A percentile compares a stretch with the other conserved stretches of the same genome.
Conservation (phyloP, 2,888 invertebrate species). For the Caenorhabditis zanzibari region DNA sequence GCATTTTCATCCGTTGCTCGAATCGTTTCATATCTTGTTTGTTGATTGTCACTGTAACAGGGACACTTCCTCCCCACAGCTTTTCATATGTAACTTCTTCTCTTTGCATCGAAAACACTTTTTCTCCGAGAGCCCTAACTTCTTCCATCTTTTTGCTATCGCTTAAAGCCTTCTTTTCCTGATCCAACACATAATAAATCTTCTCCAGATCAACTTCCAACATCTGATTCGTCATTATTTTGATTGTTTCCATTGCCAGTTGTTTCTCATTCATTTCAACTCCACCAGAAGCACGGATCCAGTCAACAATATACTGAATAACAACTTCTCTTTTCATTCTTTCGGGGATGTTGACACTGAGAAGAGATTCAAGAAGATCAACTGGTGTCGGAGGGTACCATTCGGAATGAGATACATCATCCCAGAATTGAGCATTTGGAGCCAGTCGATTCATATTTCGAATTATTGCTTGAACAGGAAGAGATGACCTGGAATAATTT, state of each 20-base stretch:
- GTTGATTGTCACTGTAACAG: conserved; percentile 5
- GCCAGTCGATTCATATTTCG: conserved; percentile 41
- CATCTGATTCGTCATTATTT: conserved; percentile 54
- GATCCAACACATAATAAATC: conserved; percentile 53
- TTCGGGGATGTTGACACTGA: conserved; percentile 52
- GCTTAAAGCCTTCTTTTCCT: conserved; percentile 45
- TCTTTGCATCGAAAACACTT: conserved; percentile 34
- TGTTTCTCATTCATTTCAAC: conserved; percentile 9
- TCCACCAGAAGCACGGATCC: conserved; percentile 40
- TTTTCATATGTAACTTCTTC: conserved; percentile 34
- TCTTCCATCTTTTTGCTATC: neutral
- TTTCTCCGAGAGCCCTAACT: neutral
- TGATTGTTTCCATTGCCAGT: conserved; percentile 41
- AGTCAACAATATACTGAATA: conserved; percentile 60
- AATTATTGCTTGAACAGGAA: conserved; percentile 55
- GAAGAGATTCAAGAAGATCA: conserved; percentile 54
- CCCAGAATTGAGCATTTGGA: conserved; percentile 49
- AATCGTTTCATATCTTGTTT: conserved; percentile 34
- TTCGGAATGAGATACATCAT: conserved; percentile 47
- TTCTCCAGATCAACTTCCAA: conserved; percentile 48
- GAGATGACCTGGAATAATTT: conserved; percentile 8
- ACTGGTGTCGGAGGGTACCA: conserved; percentile 63
- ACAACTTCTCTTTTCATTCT: conserved; percentile 54
- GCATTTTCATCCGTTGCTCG: conserved; percentile 32
- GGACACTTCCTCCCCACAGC: conserved; percentile 32